Evolutionary conservation across 1,140 invertebrate genomes (phyloP).

Genomic region (Hycleus phaleratus): DNA sequence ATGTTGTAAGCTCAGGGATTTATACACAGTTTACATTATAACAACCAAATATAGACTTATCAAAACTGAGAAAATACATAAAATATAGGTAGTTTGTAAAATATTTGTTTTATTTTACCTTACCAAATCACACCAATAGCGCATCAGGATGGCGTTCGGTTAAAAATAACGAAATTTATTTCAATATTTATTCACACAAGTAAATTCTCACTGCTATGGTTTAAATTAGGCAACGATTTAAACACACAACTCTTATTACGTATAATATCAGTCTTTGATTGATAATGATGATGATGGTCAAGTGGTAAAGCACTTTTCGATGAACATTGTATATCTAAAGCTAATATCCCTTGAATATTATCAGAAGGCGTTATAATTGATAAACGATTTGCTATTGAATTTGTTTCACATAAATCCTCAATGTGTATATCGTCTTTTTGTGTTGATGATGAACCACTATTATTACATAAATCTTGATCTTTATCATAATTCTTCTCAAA

Average conservation of each 20-base stretch:
- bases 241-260: slow-evolving; percentile 35
- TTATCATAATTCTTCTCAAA: slow-evolving; percentile 24
- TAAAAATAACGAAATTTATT: too few relatives aligned
- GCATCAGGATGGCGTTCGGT: too few relatives aligned
- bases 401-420: slow-evolving; percentile 28
- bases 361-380: not conserved
- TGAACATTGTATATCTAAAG: slow-evolving; percentile 43
- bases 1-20: slow-evolving; percentile 21
- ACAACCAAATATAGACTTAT: slow-evolving; percentile 12
- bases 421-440: slow-evolving; percentile 29
- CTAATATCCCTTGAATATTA: slow-evolving; percentile 44
- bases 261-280: slow-evolving; percentile 30
- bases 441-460: slow-evolving; percentile 20
- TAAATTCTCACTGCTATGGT: slow-evolving; percentile 54
- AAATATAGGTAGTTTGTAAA: slow-evolving; percentile 24
- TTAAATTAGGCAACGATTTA: slow-evolving; percentile 58
- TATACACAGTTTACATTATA: slow-evolving; percentile 13
- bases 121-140: too few relatives aligned
- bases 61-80: slow-evolving; percentile 17
- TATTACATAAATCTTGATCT: slow-evolving; percentile 19
- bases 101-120: too few relatives aligned
- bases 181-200: slow-evolving; percentile 36
- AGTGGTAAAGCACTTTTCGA: slow-evolving; percentile 22
- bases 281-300: not conserved
- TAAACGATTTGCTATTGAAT: slow-evolving; percentile 12